A percentile compares a stretch with the other conserved stretches of the same genome.
phyloP scores from a whole-genome alignment of 2,888 invertebrate species.

The Mycalesis mineus region DNA sequence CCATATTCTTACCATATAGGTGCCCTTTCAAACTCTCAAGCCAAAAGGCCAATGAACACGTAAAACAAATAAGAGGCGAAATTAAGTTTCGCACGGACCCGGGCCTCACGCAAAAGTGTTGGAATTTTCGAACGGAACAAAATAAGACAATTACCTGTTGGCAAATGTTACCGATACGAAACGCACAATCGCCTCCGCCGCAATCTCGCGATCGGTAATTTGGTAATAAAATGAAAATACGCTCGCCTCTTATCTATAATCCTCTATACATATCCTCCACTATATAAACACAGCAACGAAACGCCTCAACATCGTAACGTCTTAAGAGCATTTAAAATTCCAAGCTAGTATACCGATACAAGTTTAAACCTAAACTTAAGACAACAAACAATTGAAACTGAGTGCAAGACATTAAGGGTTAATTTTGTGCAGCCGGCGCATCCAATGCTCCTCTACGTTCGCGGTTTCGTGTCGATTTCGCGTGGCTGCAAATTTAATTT shows the following conservation, averaged over 20 bases:
- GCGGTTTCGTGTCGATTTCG: slow-evolving; percentile 66
- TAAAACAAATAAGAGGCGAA: slow-evolving; percentile 29
- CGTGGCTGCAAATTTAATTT: slow-evolving; percentile 75
- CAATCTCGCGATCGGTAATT: slow-evolving; percentile 77
- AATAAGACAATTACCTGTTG: slow-evolving; percentile 70
- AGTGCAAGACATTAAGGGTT: slow-evolving; percentile 44
- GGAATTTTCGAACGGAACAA: slow-evolving; percentile 52
- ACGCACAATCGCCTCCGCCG: slow-evolving; percentile 55
- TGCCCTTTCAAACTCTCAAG: neutral
- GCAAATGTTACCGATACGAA: slow-evolving; percentile 66
- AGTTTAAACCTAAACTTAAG: slow-evolving; percentile 27
- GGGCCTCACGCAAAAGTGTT: slow-evolving; percentile 41
- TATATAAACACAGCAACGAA: slow-evolving; percentile 60
- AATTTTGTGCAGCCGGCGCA: slow-evolving; percentile 41
- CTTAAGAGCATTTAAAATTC: slow-evolving; percentile 41
- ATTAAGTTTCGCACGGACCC: slow-evolving; percentile 16
- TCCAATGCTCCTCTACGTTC: slow-evolving; percentile 46
- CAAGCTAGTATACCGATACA: slow-evolving; percentile 32
- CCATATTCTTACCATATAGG: too few species aligned
- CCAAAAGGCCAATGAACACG: slow-evolving; percentile 7
- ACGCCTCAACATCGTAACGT: slow-evolving; percentile 35
- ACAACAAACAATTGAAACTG: slow-evolving; percentile 34
- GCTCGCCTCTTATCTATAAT: slow-evolving; percentile 71
- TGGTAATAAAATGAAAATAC: slow-evolving; percentile 80
- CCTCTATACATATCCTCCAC: slow-evolving; percentile 69